Percentiles rank a stretch among this genome's conserved stretches.
phyloP scores from a whole-genome alignment of 2,113 vertebrate genomes.

The Bufo bufo region DNA sequence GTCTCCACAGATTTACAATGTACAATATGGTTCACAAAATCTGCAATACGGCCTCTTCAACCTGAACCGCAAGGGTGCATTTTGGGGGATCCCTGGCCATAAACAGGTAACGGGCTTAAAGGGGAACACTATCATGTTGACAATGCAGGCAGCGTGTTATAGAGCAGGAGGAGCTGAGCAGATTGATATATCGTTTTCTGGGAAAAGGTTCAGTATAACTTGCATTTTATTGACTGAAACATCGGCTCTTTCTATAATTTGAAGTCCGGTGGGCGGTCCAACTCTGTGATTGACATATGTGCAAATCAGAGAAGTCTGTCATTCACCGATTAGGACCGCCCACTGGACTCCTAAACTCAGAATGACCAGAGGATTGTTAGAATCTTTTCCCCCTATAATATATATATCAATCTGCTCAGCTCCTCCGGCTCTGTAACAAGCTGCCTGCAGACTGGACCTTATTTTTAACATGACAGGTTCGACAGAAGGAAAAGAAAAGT shows the following conservation, averaged over 20 bases:
- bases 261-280: neutral
- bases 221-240: neutral
- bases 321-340: neutral
- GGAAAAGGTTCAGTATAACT: neutral
- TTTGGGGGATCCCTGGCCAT: neutral
- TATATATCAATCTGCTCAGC: neutral
- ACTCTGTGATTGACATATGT: neutral
- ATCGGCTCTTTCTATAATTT: neutral
- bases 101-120: neutral
- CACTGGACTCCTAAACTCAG: neutral
- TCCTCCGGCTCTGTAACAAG: neutral
- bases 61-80: neutral
- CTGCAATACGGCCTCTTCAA: neutral
- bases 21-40: conserved; percentile 15
- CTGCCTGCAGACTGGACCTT: neutral
- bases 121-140: neutral
- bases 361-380: neutral
- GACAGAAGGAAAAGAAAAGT: neutral
- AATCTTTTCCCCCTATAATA: neutral
- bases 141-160: neutral
- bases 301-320: no score
- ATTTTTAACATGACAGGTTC: neutral
- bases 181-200: neutral
- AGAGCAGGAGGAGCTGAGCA: neutral
- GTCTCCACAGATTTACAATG: neutral